Evolutionary conservation across 1,140 invertebrate species (phyloP), one percentile per base, ranked within the genome.

Genomic region (Aphaenogaster rudis): DNA sequence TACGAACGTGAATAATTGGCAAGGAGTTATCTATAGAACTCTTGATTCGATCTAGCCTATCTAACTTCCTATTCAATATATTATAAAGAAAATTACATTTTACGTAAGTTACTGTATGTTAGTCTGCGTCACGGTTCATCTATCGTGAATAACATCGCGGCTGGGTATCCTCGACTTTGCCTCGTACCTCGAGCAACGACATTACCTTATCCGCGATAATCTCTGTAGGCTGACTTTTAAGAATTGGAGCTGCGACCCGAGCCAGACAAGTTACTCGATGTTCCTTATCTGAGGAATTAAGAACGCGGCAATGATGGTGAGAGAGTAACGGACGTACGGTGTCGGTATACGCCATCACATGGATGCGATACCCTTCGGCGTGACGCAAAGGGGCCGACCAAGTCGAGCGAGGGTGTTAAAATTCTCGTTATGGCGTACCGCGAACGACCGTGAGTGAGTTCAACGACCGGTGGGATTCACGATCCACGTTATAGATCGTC

Each of bases 371-470:
- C 81, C 72, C 88, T 90, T 88, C 88, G 89, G 88, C 85, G 17
- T 42, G 86, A 21, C 48, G 86, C 89, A 91, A 91, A 91, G 84
- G 50, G 50, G 42, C 90, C 89, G 90, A 79, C 89, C 64, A 17
- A 5, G 69, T 17, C 39, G n/a, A n/a, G 89, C 87, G 90, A 91
- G 90, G 90, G 90, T 88, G 90, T 91, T 91, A 91, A 91, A 91
- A 86, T 78, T 67, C 90, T 91, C 89, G 87, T 91, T 91, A 91
- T 76, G 89, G 71, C 66, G 71, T 36, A 52, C 72, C 17, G 82
- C 82, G 61, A 88, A 84, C 48, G 86, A 42, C 77, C 89, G 82
- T 90, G 87, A 90, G 81, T 72, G 81, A 88, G 87, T 91, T 91
- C 81, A 91, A 91, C 89, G 82, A 86, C 77, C 86, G 88, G 88